These are phyloP conservation scores for Philantomba maxwellii DNA, from an alignment of 2,113 vertebrate species.

Conservation along the genomic window DNA sequence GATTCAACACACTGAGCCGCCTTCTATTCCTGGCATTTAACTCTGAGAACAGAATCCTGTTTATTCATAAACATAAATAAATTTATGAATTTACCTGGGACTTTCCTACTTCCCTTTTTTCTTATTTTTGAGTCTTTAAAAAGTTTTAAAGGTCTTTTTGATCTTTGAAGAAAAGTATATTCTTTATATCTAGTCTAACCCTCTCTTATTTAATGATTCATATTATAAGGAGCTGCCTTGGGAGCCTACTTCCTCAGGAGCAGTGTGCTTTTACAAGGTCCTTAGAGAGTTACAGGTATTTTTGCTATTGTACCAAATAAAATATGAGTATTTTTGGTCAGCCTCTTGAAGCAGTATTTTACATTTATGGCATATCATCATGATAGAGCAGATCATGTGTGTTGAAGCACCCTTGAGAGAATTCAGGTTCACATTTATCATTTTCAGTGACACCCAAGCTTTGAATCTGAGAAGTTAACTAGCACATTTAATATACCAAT, in stretches of 20 bases:
- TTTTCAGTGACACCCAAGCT: background rate
- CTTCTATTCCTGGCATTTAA: background rate
- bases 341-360: background rate
- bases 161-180: background rate
- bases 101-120: background rate
- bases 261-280: background rate
- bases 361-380: background rate
- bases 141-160: background rate
- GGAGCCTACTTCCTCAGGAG: background rate
- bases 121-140: background rate
- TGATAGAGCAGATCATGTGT: background rate
- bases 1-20: background rate
- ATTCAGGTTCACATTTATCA: background rate
- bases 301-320: background rate
- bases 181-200: background rate
- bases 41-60: background rate
- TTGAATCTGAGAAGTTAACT: background rate
- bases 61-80: background rate
- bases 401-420: background rate
- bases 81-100: background rate
- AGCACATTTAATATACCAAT: conserved; percentile 1
- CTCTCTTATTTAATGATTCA: background rate
- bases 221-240: background rate
- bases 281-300: background rate
- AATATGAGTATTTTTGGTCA: background rate